Percentiles rank a stretch among this genome's conserved stretches.
phyloP scores from a whole-genome alignment of 2,888 invertebrate genomes.

The Monochamus alternatus region DNA sequence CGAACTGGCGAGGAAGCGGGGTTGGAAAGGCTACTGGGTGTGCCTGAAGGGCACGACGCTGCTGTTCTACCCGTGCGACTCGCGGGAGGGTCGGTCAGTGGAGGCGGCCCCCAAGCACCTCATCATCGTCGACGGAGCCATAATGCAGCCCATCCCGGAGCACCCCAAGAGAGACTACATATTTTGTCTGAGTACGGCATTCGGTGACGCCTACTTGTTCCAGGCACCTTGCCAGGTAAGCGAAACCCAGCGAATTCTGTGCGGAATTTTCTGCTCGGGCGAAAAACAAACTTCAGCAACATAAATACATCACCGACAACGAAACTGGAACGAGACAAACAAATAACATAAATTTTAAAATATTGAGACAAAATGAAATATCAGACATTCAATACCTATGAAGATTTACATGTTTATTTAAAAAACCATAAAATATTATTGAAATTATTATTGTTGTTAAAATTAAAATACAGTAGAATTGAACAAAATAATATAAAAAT shows the following conservation, averaged over 20 bases:
- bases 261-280: neutral
- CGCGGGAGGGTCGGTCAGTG: conserved; percentile 90
- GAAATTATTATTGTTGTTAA: too few relatives aligned
- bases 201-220: conserved; percentile 97
- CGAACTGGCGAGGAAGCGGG: conserved; percentile 94
- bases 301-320: too few relatives aligned
- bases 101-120: conserved; percentile 96
- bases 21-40: conserved; percentile 99
- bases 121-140: conserved; percentile 96
- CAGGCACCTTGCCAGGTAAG: conserved; percentile 90
- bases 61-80: conserved; percentile 96
- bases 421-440: too few relatives aligned
- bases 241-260: conserved; percentile 29
- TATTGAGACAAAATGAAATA: too few relatives aligned
- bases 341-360: too few relatives aligned
- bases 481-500: too few relatives aligned
- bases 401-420: too few relatives aligned
- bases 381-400: too few relatives aligned
- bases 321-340: too few relatives aligned
- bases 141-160: conserved; percentile 99
- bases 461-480: too few relatives aligned
- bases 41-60: conserved; percentile 97
- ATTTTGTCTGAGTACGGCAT: conserved; percentile 97
- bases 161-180: conserved; percentile 98
- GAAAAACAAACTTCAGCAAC: too few relatives aligned